A percentile compares a stretch with the other conserved stretches of the same genome.
These are phyloP conservation scores for Toxostoma redivivum DNA, from an alignment of 2,113 vertebrate genomes.

Conservation along the genomic window DNA sequence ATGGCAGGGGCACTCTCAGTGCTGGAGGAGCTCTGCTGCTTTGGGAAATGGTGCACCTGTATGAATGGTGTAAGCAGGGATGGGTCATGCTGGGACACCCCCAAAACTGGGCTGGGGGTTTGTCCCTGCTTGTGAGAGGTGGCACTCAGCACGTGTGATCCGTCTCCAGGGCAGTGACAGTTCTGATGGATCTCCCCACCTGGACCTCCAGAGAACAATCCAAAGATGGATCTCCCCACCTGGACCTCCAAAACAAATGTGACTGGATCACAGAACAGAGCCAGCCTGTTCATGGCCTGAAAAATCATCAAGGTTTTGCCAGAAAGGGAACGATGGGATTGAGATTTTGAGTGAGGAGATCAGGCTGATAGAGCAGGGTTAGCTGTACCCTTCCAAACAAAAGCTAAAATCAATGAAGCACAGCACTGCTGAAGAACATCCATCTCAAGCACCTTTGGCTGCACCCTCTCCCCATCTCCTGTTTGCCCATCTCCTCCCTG, in stretches of 20 bases:
- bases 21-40: neutral
- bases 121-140: accelerated
- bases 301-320: neutral
- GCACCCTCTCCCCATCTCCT: neutral
- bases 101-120: accelerated
- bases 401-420: neutral
- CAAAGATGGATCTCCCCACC: neutral
- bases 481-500: neutral
- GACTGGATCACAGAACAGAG: neutral
- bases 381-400: neutral
- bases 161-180: neutral
- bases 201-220: neutral
- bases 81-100: accelerated
- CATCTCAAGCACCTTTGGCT: neutral
- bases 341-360: neutral
- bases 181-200: neutral
- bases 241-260: neutral
- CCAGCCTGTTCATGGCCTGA: neutral
- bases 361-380: neutral
- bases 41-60: accelerated
- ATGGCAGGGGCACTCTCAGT: accelerated
- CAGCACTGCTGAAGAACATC: neutral
- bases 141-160: neutral
- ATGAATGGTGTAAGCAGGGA: neutral
- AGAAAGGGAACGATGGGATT: neutral